phyloP scores from a whole-genome alignment of 2,888 invertebrate species.

The Phorcus lineatus region DNA sequence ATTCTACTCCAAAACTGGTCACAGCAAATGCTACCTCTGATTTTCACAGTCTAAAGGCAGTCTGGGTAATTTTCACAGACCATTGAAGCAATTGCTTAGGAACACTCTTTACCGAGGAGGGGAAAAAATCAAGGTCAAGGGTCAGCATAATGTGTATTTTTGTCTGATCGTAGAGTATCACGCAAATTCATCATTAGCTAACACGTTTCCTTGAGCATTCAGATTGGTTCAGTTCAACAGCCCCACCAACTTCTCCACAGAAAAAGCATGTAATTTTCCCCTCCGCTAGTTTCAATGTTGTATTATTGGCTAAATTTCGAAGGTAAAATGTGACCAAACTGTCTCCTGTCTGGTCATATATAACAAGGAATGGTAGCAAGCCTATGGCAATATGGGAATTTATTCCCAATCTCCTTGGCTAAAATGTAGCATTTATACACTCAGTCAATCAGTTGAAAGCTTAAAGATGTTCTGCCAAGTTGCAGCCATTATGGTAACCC shows the following conservation, averaged over 20 bases:
- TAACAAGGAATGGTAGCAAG: neutral
- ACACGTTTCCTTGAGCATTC: slow-evolving; percentile 24
- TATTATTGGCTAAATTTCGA: neutral
- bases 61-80: slow-evolving; percentile 21
- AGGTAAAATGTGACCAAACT: neutral
- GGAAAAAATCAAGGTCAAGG: slow-evolving; percentile 16
- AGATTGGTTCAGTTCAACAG: neutral
- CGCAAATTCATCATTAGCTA: slow-evolving; percentile 50
- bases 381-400: slow-evolving; percentile 11
- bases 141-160: slow-evolving; percentile 26
- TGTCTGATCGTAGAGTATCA: slow-evolving; percentile 43
- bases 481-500: slow-evolving; percentile 9
- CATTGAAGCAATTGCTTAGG: slow-evolving; percentile 19
- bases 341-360: neutral
- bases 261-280: slow-evolving; percentile 10
- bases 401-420: neutral
- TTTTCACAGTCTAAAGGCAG: neutral
- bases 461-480: slow-evolving; percentile 23
- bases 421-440: slow-evolving; percentile 19
- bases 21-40: slow-evolving; percentile 13
- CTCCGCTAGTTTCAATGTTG: neutral
- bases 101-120: neutral
- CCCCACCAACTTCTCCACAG: neutral
- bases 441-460: slow-evolving; percentile 22
- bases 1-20: slow-evolving; percentile 10